Conservation (phyloP, 2,797 vertebrate genomes). For the Amniataba percoides region DNA sequence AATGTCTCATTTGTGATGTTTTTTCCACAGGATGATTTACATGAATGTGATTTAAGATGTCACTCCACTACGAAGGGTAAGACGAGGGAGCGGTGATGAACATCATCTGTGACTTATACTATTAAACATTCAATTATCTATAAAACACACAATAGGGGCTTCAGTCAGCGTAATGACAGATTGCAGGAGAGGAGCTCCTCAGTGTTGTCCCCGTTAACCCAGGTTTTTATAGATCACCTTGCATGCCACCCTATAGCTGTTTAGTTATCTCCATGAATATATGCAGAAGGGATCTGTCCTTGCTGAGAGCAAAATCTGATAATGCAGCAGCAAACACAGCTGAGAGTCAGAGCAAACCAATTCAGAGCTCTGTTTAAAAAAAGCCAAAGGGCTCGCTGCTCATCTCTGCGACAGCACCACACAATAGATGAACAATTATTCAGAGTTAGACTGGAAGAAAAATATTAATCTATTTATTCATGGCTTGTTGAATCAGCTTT, state of each 20-base stretch:
- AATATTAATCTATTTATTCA: constrained; percentile 83
- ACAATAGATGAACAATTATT: constrained; percentile 79
- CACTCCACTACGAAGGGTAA: constrained; percentile 26
- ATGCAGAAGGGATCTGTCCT: constrained; percentile 84
- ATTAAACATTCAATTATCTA: constrained; percentile 82
- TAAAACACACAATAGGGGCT: constrained; percentile 64
- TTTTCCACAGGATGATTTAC: constrained; percentile 59
- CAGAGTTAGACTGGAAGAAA: constrained; percentile 70
- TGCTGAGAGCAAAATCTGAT: constrained; percentile 84
- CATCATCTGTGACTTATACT: constrained; percentile 51
- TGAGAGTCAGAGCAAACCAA: constrained; percentile 79
- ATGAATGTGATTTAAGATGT: constrained; percentile 56
- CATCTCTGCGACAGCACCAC: constrained; percentile 69
- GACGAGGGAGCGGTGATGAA: constrained; percentile 2
- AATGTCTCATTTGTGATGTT: constrained; percentile 31
- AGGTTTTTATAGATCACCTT: constrained; percentile 74
- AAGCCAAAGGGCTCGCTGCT: constrained; percentile 77
- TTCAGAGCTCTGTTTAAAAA: constrained; percentile 70
- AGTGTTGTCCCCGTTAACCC: constrained; percentile 64
- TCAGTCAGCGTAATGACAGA: constrained; percentile 68
- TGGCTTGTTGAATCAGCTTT: constrained; percentile 82
- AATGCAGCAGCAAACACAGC: constrained; percentile 84
- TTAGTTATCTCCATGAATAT: constrained; percentile 80
- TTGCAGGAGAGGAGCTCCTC: constrained; percentile 59
- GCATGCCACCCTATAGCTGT: constrained; percentile 69